Evolutionary conservation across 2,113 vertebrate genomes (phyloP), one percentile per base, ranked within the genome.

Genomic region (Aegotheles bennettii): DNA sequence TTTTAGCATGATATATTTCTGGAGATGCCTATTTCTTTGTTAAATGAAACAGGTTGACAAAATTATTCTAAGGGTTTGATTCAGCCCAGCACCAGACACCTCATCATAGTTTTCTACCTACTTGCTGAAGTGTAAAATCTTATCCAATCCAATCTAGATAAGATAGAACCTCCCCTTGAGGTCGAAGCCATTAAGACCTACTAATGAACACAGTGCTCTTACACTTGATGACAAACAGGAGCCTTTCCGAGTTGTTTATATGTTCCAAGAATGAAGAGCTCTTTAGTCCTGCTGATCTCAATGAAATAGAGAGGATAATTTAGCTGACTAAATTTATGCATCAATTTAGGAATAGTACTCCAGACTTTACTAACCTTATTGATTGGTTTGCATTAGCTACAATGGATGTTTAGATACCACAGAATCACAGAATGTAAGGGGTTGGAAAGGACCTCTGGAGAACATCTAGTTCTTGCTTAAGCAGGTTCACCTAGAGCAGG

Each of bases 131-230:
- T 2, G 6, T 50, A 65, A 65, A 4, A 23, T 59, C 18, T 35
- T 68, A 42, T 40, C 36, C 23, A 31, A 51, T 10, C 1, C 23
- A 57, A 1, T n/a, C 23, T 15, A 25, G n/a, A 26, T 31, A 48
- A 48, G 26, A 38, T 4, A 82, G 14, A 17, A 53, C 4, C 20
- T 53, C 0, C 0, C 47, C 31, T 68, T 47, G 24, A 69, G 23
- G 11, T 54, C 0, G 0, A 64, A n/a, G 7, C 4, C 26, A 33
- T 43, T 42, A 43, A 48, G 19, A 17, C 19, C 7, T 48, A 13
- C 42, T 48, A 64, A 25, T n/a, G 5, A 12, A 31, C 16, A n/a
- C 19, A 74, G 3, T 47, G 28, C 5, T 74, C 28, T 43, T 26
- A 89, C 7, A 21, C 40, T 29, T 56, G 8, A 26, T 47, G 31